Base-by-base conservation (phyloP, 2,113 vertebrate species). In the Hemiscyllium ocellatum region DNA sequence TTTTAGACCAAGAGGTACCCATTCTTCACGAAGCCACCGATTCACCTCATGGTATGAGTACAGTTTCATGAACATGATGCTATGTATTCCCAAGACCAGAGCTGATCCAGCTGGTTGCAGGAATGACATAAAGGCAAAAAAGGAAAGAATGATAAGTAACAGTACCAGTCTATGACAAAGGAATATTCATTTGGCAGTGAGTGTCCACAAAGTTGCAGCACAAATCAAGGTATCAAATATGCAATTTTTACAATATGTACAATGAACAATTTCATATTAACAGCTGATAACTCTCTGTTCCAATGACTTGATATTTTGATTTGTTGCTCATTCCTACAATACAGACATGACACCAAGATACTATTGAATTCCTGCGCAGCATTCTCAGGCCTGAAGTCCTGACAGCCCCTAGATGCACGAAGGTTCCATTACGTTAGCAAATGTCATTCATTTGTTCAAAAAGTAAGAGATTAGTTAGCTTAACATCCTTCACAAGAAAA, bases 1-100 rank as follows among this genome's bases (percentile, higher is more conserved):
- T 13, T 52, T 95, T 47, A 95, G 94, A 95, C 94, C 94, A 52
- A 95, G 52, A 95, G 94, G 94, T 52, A 42, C 95, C 80, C 94
- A 95, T 83, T 95, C 96, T 86, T 97, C 95, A 29, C 97, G 95
- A 7, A 96, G 96, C 96, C 97, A 97, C 24, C 20, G 22, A 68
- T 96, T 97, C 50, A 96, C 96, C 80, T 96, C 96, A 52, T 65
- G 96, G 94, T 95, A 97, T 10, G 93, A 97, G 93, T 97, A 96
- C 13, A 97, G 96, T 65, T 97, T 97, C 91, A 97, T 96, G 42
- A 96, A 95, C 29, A 96, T 89, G 85, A 96, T 93, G 17, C 96
- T 96, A 96, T 95, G 96, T 83, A 96, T 96, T 96, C 96, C 96
- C 65, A 97, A 95, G 70, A 91, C 96, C 86, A 97, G 19, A 68